Evolutionary conservation across 2,888 invertebrate genomes (phyloP), one percentile per base, ranked within the genome.

Genomic region (Catocala sponsa): DNA sequence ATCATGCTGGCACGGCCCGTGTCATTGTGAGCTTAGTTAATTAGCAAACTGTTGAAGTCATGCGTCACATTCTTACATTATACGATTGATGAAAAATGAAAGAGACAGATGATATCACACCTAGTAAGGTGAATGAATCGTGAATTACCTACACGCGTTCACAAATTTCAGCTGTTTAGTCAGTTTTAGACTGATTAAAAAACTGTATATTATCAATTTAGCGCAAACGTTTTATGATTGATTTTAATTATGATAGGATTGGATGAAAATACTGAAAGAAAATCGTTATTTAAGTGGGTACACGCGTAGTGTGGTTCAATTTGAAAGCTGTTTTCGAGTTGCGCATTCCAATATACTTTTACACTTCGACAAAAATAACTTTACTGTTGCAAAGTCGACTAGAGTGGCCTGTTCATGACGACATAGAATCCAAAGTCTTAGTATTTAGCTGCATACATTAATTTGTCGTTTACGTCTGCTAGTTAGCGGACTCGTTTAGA

Each of bases 31-130:
- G 86, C 81, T 81, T 80, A 80, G 84, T 80, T 90, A 90, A 92
- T 91, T 91, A 93, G 88, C 88, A 83, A 85, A 81, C 80, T 86
- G 84, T 85, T 87, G 74, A 82, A 88, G 80, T 82, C 78, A 71
- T 86, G 81, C 84, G 80, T 91, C 88, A 85, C 88, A 74, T 83
- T 91, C 87, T 84, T 77, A 76, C 86, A 71, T 72, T 70, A 76
- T 73, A 76, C 63, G 72, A 73, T 73, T 62, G 65, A 68, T 68
- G 75, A 65, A 64, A 77, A 80, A 73, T 65, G 83, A 91, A 83
- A 76, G 85, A 85, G 87, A 87, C 68, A 55, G 77, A 66, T 65
- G 62, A 78, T 81, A 63, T 73, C 64, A 60, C 66, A 76, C 73
- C 70, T 77, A 62, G 72, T 80, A 74, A 85, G 86, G 85, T 89